A percentile compares a stretch with the other conserved stretches of the same genome.
Evolutionary conservation across 2,113 vertebrate genomes (phyloP).

Genomic region (Neogale vison): DNA sequence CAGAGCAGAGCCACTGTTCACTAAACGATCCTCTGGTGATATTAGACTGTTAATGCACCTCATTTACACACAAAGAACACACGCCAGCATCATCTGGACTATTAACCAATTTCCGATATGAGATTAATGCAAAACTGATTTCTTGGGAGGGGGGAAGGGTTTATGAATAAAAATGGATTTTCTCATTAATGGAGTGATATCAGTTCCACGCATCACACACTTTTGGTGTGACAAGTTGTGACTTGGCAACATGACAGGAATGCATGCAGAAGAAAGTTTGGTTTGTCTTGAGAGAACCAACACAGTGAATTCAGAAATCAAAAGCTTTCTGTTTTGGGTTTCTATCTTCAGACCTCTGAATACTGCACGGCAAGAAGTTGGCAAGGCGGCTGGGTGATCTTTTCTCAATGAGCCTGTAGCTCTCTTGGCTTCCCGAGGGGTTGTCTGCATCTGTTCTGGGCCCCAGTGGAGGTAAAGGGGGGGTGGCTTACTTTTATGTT

Average conservation of each 20-base stretch:
- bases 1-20: background rate
- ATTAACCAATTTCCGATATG: slow-evolving; percentile 39
- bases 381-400: slow-evolving; percentile 55
- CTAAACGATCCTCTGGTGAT: slow-evolving; percentile 68
- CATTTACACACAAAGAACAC: slow-evolving; percentile 72
- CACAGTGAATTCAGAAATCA: background rate
- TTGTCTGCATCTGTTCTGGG: slow-evolving; percentile 68
- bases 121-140: slow-evolving; percentile 48
- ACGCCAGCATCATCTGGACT: slow-evolving; percentile 51
- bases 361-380: background rate
- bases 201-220: background rate
- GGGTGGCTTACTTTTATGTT: slow-evolving; percentile 66
- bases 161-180: slow-evolving; percentile 56
- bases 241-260: background rate
- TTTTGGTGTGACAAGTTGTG: background rate
- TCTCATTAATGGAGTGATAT: slow-evolving; percentile 20
- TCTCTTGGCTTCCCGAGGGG: slow-evolving; percentile 63
- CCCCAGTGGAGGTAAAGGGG: background rate
- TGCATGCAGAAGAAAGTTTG: background rate
- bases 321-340: background rate
- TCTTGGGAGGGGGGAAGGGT: background rate
- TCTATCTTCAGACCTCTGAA: slow-evolving; percentile 33
- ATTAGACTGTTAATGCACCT: slow-evolving; percentile 54
- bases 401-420: slow-evolving; percentile 69
- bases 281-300: slow-evolving; percentile 31